These are phyloP conservation scores for Gadus chalcogrammus DNA, from an alignment of 2,113 vertebrate species.

Conservation along the genomic window DNA sequence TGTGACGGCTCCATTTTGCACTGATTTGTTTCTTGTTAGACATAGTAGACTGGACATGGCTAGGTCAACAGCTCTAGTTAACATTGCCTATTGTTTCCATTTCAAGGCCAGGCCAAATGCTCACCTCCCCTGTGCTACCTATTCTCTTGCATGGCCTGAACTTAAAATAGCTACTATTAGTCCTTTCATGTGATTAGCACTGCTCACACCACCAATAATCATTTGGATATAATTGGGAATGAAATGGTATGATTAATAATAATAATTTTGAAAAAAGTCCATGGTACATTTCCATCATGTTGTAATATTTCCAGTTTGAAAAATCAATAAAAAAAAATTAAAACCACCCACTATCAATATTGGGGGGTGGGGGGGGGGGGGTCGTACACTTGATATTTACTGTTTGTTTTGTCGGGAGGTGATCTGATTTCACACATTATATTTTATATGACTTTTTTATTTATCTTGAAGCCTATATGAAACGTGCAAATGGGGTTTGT, in stretches of 20 bases:
- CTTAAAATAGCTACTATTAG: conserved; percentile 35
- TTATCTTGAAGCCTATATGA: conserved; percentile 36
- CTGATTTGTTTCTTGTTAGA: conserved; percentile 38
- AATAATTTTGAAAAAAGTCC: conserved; percentile 31
- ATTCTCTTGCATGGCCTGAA: conserved; percentile 37
- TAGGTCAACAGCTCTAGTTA: conserved; percentile 51
- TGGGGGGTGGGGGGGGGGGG: conserved; percentile 23
- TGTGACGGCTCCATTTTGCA: conserved; percentile 39
- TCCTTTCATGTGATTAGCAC: conserved; percentile 35
- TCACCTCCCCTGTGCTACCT: conserved; percentile 39
- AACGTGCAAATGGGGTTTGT: conserved; percentile 57
- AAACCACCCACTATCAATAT: conserved; percentile 52
- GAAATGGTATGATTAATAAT: conserved; percentile 43
- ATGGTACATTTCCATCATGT: conserved; percentile 36
- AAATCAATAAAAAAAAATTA: conserved; percentile 40
- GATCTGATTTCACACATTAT: conserved; percentile 34
- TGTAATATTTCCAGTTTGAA: conserved; percentile 44
- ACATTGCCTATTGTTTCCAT: conserved; percentile 40
- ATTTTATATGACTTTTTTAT: conserved; percentile 53
- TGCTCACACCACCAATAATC: conserved; percentile 45
- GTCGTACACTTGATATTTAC: conserved; percentile 18
- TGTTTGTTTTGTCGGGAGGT: conserved; percentile 29
- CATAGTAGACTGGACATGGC: conserved; percentile 44
- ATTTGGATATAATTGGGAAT: conserved; percentile 30
- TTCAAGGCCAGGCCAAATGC: conserved; percentile 42